These are phyloP conservation scores for Rhadinocentrus ornatus DNA, from an alignment of 2,797 vertebrate species.

Conservation along the genomic window DNA sequence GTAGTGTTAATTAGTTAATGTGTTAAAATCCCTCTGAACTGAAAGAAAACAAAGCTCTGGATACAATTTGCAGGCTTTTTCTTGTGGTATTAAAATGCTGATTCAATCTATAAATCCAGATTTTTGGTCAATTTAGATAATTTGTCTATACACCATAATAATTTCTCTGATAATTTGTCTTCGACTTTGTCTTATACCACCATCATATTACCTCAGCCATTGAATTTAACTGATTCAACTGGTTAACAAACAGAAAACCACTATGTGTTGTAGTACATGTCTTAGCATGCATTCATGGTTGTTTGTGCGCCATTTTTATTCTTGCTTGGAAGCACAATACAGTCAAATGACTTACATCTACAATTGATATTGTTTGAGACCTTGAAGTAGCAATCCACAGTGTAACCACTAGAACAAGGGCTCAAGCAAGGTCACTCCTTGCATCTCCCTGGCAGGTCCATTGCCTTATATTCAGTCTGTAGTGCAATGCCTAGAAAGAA, in stretches of 20 bases:
- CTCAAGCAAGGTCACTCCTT: slow-evolving; percentile 20
- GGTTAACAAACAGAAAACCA: slow-evolving; percentile 4
- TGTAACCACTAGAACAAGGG: slow-evolving; percentile 4
- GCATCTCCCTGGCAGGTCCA: slow-evolving; percentile 18
- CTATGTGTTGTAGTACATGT: slow-evolving; percentile 16
- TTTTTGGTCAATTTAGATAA: no score
- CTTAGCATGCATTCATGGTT: slow-evolving; percentile 3
- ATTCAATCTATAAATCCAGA: background rate
- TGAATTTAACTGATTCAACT: slow-evolving; percentile 46
- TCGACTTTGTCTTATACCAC: no score
- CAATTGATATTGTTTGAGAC: slow-evolving; percentile 5
- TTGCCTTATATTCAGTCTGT: slow-evolving; percentile 26
- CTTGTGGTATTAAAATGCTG: slow-evolving; percentile 28
- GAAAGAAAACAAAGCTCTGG: slow-evolving; percentile 13
- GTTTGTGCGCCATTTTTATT: slow-evolving; percentile 2
- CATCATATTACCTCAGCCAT: slow-evolving; percentile 13
- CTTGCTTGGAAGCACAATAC: slow-evolving; percentile 5
- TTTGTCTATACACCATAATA: no score
- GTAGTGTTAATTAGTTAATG: no score
- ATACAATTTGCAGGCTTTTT: slow-evolving; percentile 26
- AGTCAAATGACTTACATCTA: slow-evolving; percentile 21
- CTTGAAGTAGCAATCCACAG: background rate
- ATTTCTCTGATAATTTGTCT: no score
- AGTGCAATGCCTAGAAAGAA: slow-evolving; percentile 34
- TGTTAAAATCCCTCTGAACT: no score